Evolutionary conservation across 1,140 invertebrate genomes (phyloP).

Genomic region (Ceratina calcarata): DNA sequence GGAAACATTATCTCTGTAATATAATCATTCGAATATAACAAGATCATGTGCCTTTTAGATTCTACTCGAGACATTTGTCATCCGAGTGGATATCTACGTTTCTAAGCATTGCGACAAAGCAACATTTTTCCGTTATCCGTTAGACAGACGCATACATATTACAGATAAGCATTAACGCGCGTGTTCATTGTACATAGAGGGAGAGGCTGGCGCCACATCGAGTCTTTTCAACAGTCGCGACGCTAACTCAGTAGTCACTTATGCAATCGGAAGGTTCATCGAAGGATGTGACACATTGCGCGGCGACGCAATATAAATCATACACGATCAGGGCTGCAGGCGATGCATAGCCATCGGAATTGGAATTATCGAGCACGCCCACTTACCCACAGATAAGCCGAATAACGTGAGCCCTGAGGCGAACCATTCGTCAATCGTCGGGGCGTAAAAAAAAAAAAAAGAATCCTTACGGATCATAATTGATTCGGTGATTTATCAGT

Average conservation of each 20-base stretch:
- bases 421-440: background rate
- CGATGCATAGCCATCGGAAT: background rate
- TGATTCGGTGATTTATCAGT: background rate
- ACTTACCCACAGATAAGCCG: conserved; percentile 39
- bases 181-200: conserved; percentile 7
- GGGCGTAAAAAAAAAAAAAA: background rate
- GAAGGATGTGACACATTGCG: conserved; percentile 54
- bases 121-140: too few relatives aligned
- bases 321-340: conserved; percentile 30
- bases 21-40: too few relatives aligned
- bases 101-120: too few relatives aligned
- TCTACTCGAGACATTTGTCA: too few relatives aligned
- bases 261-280: conserved; percentile 60
- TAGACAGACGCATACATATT: too few relatives aligned
- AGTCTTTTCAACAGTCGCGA: conserved; percentile 43
- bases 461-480: background rate
- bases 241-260: conserved; percentile 57
- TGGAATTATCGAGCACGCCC: conserved; percentile 54
- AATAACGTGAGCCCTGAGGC: conserved; percentile 31
- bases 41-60: too few relatives aligned
- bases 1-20: too few relatives aligned
- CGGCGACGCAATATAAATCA: conserved; percentile 51
- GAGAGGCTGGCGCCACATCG: conserved; percentile 52
- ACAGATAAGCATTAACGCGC: too few relatives aligned
- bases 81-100: too few relatives aligned